phyloP scores from a whole-genome alignment of 2,797 vertebrate genomes.

The Chelon labrosus region DNA sequence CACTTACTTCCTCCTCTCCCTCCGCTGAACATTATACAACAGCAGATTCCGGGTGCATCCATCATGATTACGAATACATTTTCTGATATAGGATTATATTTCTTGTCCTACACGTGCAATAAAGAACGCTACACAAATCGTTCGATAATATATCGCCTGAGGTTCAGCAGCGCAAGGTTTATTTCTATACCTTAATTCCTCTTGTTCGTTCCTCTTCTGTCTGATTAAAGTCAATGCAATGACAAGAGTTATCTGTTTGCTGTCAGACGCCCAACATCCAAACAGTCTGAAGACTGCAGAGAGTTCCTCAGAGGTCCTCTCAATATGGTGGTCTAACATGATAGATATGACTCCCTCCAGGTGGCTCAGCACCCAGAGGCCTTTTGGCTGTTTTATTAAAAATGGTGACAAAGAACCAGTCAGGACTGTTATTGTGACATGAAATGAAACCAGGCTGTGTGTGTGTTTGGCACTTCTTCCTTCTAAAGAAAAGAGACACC shows the following conservation, averaged over 20 bases:
- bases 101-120: constrained; percentile 60
- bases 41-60: constrained; percentile 55
- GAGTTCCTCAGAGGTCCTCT: constrained; percentile 52
- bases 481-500: constrained; percentile 4
- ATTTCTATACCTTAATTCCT: constrained; percentile 65
- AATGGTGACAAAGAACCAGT: constrained; percentile 24
- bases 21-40: constrained; percentile 54
- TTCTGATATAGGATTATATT: constrained; percentile 59
- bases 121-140: constrained; percentile 63
- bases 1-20: constrained; percentile 46
- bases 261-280: constrained; percentile 36
- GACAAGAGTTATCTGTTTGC: constrained; percentile 60
- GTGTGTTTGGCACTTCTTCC: not conserved
- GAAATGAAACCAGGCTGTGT: constrained; percentile 10
- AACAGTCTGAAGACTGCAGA: constrained; percentile 48
- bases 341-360: constrained; percentile 57
- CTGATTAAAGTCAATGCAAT: constrained; percentile 74
- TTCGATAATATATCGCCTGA: constrained; percentile 66
- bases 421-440: not conserved
- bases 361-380: constrained; percentile 43
- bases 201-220: constrained; percentile 58
- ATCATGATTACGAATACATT: constrained; percentile 70
- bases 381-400: constrained; percentile 44
- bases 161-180: constrained; percentile 49
- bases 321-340: constrained; percentile 52